Evolutionary conservation across 37 sponge, comb jelly and placozoan genomes (phyloP), one percentile per base, ranked within the genome.

Genomic region (Agelas oroides): DNA sequence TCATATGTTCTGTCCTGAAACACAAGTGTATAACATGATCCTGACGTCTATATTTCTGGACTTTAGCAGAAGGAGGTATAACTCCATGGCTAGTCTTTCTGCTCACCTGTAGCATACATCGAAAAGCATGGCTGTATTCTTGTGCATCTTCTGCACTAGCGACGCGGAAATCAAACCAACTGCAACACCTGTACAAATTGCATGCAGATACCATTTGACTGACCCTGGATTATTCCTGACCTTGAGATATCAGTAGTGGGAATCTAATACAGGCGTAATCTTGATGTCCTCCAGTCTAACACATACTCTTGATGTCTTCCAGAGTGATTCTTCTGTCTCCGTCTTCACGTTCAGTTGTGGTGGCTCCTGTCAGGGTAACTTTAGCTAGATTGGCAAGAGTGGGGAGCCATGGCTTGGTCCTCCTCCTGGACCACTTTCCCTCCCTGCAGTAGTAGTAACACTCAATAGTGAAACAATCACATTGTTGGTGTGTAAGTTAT

Each of bases 161-260:
- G 32, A 67, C 28, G 65, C 24, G 53, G 65, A 67, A 1, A 92
- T 78, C 20, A 58, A 60, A 24, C 58, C 56, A 15, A 92, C 53
- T n/a, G 92, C 92, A 20, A 92, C 85, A 78, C n/a, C 92, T 92
- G 79, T 18, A 55, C 13, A 46, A 46, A n/a, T n/a, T n/a, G n/a
- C n/a, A n/a, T n/a, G n/a, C n/a, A n/a, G n/a, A n/a, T n/a, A n/a
- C n/a, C n/a, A n/a, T n/a, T n/a, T n/a, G n/a, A n/a, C n/a, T n/a
- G n/a, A n/a, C n/a, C n/a, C n/a, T n/a, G n/a, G n/a, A n/a, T n/a
- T n/a, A n/a, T n/a, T n/a, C n/a, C n/a, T n/a, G n/a, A n/a, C n/a
- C n/a, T n/a, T n/a, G n/a, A n/a, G n/a, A n/a, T n/a, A n/a, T n/a
- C n/a, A n/a, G n/a, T n/a, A n/a, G n/a, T n/a, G n/a, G n/a, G n/a